phyloP scores from a whole-genome alignment of 1,140 invertebrate genomes.

The Pseudoatta argentina region DNA sequence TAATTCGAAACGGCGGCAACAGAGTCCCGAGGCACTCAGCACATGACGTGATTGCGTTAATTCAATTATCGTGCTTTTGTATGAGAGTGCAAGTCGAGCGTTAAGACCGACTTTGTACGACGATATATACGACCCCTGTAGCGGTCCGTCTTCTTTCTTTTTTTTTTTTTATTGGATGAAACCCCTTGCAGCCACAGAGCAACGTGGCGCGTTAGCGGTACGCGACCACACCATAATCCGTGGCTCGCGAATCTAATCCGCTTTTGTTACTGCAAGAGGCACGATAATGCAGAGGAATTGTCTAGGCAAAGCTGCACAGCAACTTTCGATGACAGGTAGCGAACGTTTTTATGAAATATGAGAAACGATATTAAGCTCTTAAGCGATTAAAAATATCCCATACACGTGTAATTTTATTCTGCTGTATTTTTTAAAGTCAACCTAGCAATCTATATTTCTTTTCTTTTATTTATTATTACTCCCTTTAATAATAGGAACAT shows the following conservation, averaged over 20 bases:
- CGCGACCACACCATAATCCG: constrained; percentile 67
- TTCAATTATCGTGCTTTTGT: constrained; percentile 7
- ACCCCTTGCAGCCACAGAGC: constrained; percentile 78
- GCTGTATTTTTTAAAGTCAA: not conserved
- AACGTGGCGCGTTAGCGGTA: constrained; percentile 69
- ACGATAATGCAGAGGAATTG: constrained; percentile 38
- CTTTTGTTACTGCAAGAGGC: constrained; percentile 61
- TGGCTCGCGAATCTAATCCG: constrained; percentile 72
- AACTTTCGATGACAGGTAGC: constrained; percentile 22
- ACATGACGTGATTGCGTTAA: not conserved
- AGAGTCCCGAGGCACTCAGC: not conserved
- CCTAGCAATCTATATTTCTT: not conserved
- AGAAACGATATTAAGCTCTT: not conserved
- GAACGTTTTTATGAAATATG: not conserved
- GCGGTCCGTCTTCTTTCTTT: constrained; percentile 65
- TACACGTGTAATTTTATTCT: not conserved
- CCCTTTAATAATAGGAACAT: not conserved
- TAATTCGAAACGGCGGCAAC: not conserved
- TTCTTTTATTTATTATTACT: not conserved
- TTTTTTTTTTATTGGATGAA: constrained; percentile 82
- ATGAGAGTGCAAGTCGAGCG: not conserved
- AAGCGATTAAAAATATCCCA: not conserved
- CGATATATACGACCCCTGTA: constrained; percentile 54
- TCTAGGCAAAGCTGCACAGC: not conserved
- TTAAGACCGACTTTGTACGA: not conserved